Conservation (phyloP, 2,113 vertebrate species). For the Cinclus mexicanus region DNA sequence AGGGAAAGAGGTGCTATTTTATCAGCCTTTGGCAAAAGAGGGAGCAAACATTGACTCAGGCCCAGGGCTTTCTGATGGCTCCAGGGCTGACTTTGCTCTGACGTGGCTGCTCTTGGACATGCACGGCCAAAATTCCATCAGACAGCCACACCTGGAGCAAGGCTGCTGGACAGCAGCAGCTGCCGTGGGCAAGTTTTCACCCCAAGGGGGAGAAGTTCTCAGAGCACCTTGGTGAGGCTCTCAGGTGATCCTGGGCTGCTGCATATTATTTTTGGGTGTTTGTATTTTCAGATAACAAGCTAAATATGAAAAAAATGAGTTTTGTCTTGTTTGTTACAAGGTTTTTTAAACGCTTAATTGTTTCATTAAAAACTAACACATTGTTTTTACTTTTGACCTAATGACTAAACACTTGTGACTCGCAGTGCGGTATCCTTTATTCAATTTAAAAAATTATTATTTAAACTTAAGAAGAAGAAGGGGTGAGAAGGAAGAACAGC, state of each 20-base stretch:
- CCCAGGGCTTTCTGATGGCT: not conserved
- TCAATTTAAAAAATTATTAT: too few species aligned
- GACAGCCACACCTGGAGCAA: not conserved
- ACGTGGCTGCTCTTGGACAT: fast-evolving
- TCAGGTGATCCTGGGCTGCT: fast-evolving
- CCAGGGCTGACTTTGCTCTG: not conserved
- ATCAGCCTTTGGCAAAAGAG: not conserved
- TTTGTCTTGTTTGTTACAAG: too few species aligned
- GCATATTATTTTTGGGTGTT: not conserved
- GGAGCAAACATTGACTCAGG: not conserved
- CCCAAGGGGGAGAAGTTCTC: not conserved
- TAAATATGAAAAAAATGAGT: too few species aligned
- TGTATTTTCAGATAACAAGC: too few species aligned
- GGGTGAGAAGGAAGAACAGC: too few species aligned
- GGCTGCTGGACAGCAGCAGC: not conserved
- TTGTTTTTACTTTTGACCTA: too few species aligned
- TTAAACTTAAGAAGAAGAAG: too few species aligned
- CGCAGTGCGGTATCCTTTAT: too few species aligned
- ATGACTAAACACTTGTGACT: too few species aligned
- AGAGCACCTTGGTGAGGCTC: not conserved
- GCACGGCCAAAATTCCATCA: fast-evolving
- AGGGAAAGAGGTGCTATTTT: not conserved
- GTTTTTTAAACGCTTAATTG: too few species aligned
- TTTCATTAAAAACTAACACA: too few species aligned
- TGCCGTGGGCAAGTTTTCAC: not conserved